These are phyloP conservation scores for Loripinus fragilis DNA, from an alignment of 2,888 invertebrate species.

Conservation along the genomic window DNA sequence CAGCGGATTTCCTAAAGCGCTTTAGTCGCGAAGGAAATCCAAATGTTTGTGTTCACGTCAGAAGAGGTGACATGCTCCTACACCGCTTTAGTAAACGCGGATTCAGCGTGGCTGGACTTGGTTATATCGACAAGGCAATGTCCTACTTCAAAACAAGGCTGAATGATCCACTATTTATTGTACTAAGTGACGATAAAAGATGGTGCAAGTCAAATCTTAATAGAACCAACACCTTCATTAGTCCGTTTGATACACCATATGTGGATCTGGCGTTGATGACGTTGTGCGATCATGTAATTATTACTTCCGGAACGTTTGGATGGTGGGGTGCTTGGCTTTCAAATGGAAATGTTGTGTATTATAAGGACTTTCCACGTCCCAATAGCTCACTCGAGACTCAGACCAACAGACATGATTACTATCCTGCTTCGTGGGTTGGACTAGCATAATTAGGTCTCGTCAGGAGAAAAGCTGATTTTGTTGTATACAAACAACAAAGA, in stretches of 20 bases:
- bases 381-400: neutral
- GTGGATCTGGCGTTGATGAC: neutral
- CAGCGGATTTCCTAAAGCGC: too few relatives aligned
- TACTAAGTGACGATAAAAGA: neutral
- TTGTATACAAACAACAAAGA: too few relatives aligned
- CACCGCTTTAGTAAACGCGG: neutral
- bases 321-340: slow-evolving; percentile 8
- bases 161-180: neutral
- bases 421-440: neutral
- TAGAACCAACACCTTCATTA: neutral
- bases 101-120: neutral
- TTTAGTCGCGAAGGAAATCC: neutral
- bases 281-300: neutral
- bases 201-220: neutral
- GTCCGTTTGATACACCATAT: neutral
- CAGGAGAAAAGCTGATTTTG: too few relatives aligned
- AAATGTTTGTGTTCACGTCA: neutral
- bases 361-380: neutral
- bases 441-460: too few relatives aligned
- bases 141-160: neutral
- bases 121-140: neutral
- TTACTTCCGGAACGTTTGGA: neutral
- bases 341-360: neutral
- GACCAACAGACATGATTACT: neutral
- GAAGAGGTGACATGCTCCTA: neutral